Evolutionary conservation across 2,888 invertebrate genomes (phyloP), one percentile per base, ranked within the genome.

Genomic region (Scrobipalpa atriplicella): DNA sequence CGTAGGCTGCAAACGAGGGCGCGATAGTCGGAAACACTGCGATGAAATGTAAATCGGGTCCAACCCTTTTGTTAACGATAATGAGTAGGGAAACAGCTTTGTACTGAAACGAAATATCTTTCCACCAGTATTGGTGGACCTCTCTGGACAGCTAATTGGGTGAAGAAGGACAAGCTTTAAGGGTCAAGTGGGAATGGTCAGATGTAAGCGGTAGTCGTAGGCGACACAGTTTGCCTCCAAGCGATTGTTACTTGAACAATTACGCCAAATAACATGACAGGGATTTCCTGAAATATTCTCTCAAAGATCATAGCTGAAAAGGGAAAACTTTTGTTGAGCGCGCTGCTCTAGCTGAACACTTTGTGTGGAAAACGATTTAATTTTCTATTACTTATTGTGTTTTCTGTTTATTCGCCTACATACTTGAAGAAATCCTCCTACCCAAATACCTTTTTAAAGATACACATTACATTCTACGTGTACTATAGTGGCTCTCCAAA

Each of bases 51-150:
- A 84, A 85, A 86, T 85, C 81, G 79, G 76, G 75, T 78, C 78
- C 78, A 83, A 84, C 80, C 85, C 85, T 84, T 85, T 83, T 83
- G 83, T 85, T 83, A 83, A 84, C 79, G 78, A 83, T 84, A 86
- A 87, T 83, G 83, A 83, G 78, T 71, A 77, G 74, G 79, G 75
- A 80, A 83, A 84, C 79, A 79, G 77, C 72, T 77, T 74, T 76
- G 79, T 78, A 78, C 79, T 74, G 69, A 82, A 83, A 78, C 78
- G 75, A 79, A 83, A 81, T 73, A 73, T 78, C 67, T 71, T 67
- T 41, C 62, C 58, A 63, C 82, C 79, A 78, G 72, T 70, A 54
- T 69, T 67, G 62, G 62, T 65, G 73, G 80, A 75, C 66, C 81
- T 69, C 68, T 67, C 66, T 66, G 68, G 69, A 65, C 67, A 70